These are phyloP conservation scores for Ceratosolen solmsi DNA, from an alignment of 1,140 invertebrate genomes.

Conservation along the genomic window DNA sequence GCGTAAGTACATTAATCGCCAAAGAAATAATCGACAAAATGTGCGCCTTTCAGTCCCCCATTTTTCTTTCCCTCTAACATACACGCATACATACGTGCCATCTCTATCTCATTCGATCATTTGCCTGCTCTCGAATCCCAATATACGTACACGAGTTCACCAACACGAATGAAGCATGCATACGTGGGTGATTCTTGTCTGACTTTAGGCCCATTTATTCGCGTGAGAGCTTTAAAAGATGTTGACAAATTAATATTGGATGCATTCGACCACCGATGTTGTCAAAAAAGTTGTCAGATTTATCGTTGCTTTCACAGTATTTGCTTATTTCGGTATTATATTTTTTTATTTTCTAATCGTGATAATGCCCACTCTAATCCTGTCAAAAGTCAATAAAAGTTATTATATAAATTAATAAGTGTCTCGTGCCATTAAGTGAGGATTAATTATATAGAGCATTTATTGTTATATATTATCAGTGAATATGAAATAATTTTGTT, in stretches of 20 bases:
- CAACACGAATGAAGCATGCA: neutral
- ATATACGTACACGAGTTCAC: neutral
- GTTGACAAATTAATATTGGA: neutral
- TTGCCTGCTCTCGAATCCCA: neutral
- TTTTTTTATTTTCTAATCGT: too few relatives aligned
- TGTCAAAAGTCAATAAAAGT: too few relatives aligned
- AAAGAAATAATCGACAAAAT: neutral
- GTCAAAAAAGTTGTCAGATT: neutral
- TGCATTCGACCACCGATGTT: neutral
- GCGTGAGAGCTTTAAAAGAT: neutral
- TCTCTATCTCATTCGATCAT: constrained; percentile 1
- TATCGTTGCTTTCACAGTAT: neutral
- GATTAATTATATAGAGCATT: too few relatives aligned
- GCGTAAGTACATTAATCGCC: constrained; percentile 5
- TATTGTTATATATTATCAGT: too few relatives aligned
- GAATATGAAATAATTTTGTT: too few relatives aligned
- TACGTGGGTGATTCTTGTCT: constrained; percentile 27
- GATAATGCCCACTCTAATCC: too few relatives aligned
- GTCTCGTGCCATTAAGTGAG: too few relatives aligned
- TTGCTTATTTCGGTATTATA: neutral
- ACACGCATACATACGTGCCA: neutral
- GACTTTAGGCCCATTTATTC: neutral
- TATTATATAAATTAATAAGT: too few relatives aligned
- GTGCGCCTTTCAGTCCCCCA: neutral
- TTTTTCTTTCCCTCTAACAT: neutral